Evolutionary conservation across 2,113 vertebrate genomes (phyloP), one percentile per base, ranked within the genome.

Genomic region (Sceloporus tristichus): DNA sequence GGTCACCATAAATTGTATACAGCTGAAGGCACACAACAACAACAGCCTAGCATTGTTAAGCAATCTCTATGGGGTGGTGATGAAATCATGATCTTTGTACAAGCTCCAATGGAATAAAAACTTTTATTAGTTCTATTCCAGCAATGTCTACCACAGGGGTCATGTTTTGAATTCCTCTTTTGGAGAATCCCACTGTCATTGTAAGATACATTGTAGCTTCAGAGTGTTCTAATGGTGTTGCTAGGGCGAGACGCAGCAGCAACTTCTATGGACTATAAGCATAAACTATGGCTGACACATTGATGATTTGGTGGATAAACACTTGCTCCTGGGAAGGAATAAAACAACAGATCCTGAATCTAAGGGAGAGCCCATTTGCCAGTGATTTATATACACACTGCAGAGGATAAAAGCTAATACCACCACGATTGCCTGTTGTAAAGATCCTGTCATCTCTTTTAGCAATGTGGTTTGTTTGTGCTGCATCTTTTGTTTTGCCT

Each of bases 301-400:
- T 77, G 91, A 87, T 80, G 73, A 5, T n/a, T 90, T 81, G 90
- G 85, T 87, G 66, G 65, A 84, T 76, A 84, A 94, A 91, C 62
- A 68, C 83, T 92, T 79, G 89, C 48, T 91, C 25, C 89, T 85
- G 82, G 90, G 86, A 90, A 94, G 84, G 84, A 92, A 93, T 73
- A 88, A 85, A 66, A 70, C 87, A 87, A 91, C 88, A 92, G 91
- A 85, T 68, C 90, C 92, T 1, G 0, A 81, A 90, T 93, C 86
- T 13, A 91, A 92, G 86, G 92, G 91, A 82, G 92, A 92, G 86
- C 93, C 87, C 91, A 53, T 94, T 95, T 87, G 79, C 87, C 90
- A 80, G 14, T 94, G 94, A 95, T 96, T 95, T 93, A 95, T 94
- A 70, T 54, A 74, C 88, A 84, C n/a, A 90, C 71, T 92, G 93